These are phyloP conservation scores for human (Homo sapiens) DNA, from an alignment of 2,113 vertebrate species.

Conservation along the genomic window DNA sequence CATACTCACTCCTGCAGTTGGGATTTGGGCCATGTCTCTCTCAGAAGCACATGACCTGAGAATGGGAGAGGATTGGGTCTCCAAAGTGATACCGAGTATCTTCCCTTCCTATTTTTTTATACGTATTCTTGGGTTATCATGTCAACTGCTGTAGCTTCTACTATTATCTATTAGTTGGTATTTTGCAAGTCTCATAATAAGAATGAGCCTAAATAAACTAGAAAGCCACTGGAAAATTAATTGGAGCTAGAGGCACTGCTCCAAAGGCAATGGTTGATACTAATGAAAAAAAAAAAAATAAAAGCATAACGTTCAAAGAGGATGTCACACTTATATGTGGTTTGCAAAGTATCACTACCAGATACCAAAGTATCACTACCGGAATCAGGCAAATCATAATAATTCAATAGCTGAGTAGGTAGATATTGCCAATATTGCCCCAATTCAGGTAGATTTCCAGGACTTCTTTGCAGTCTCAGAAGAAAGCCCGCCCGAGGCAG, in stretches of 20 bases:
- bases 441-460: background rate
- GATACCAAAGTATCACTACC: background rate
- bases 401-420: background rate
- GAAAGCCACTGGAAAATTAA: background rate
- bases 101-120: background rate
- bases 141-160: background rate
- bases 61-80: background rate
- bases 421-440: background rate
- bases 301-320: background rate
- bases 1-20: background rate
- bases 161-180: background rate
- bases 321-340: background rate
- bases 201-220: background rate
- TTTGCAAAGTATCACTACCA: background rate
- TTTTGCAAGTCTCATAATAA: background rate
- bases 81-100: background rate
- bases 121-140: background rate
- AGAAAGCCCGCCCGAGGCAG: background rate
- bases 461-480: background rate
- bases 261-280: background rate
- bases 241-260: background rate
- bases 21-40: background rate
- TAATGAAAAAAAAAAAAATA: background rate
- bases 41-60: background rate
- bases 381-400: background rate